Conservation (phyloP, 2,113 vertebrate genomes). For the Felis chaus region DNA sequence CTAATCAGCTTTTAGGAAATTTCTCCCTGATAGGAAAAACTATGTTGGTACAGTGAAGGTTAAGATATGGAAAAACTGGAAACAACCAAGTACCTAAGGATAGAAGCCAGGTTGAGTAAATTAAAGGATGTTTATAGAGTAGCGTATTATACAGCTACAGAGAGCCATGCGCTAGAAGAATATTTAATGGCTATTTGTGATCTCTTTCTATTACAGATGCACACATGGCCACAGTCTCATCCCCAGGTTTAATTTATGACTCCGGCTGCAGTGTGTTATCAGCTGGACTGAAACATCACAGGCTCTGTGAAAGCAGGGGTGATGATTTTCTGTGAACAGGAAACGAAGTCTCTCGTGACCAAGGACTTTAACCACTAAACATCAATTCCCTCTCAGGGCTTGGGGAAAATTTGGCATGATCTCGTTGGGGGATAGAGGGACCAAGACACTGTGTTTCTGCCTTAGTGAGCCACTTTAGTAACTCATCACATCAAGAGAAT, state of each 20-base stretch:
- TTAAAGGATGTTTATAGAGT: neutral
- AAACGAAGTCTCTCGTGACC: neutral
- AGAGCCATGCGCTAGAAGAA: neutral
- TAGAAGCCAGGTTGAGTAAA: neutral
- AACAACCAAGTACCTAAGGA: neutral
- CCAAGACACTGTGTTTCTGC: neutral
- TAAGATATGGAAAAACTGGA: neutral
- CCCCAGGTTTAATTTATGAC: conserved; percentile 42
- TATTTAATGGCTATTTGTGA: neutral
- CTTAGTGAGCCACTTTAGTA: neutral
- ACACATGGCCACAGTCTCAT: neutral
- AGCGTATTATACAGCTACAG: neutral
- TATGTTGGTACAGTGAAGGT: neutral
- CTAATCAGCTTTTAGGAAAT: neutral
- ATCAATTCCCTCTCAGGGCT: neutral
- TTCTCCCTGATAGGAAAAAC: neutral
- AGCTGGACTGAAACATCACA: neutral
- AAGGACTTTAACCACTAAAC: neutral
- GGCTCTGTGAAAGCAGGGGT: neutral
- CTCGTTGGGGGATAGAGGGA: neutral
- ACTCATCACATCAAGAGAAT: neutral
- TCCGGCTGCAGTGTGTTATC: conserved; percentile 11
- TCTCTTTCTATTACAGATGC: neutral
- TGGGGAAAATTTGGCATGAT: neutral
- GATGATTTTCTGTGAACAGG: neutral